Evolutionary conservation across 2,797 vertebrate genomes (phyloP).

Genomic region (Kryptopterus vitreolus): DNA sequence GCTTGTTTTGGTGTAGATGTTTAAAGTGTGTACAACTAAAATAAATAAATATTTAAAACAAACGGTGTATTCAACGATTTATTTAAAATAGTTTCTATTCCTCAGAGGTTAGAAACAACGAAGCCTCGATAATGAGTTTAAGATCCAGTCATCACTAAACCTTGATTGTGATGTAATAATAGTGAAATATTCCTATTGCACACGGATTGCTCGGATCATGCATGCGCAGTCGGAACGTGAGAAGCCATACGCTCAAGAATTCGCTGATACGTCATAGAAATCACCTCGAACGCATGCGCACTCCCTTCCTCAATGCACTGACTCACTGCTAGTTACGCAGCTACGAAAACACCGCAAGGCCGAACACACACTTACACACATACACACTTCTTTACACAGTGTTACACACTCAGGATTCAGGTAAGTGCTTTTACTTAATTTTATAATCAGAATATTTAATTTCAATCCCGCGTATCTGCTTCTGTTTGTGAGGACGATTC

Average conservation of each 20-base stretch:
- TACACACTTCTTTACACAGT: too few relatives aligned
- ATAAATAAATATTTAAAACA: neutral
- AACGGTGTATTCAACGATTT: neutral
- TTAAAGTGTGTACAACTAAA: neutral
- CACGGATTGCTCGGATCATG: neutral
- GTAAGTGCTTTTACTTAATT: neutral
- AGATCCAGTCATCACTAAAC: too few relatives aligned
- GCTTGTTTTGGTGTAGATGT: neutral
- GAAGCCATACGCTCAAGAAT: neutral
- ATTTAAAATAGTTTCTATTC: neutral
- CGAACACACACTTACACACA: neutral
- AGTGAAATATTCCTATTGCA: neutral
- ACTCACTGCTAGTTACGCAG: conserved; percentile 18
- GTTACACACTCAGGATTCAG: neutral
- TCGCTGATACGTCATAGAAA: neutral
- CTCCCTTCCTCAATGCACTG: neutral
- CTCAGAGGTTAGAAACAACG: too few relatives aligned
- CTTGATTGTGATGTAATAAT: neutral
- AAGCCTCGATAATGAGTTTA: too few relatives aligned
- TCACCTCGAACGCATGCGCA: neutral
- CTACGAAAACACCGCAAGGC: conserved; percentile 17
- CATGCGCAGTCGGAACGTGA: neutral
- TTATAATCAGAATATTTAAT: neutral
- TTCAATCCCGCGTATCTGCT: too few relatives aligned
- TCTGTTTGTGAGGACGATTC: neutral